A percentile compares a stretch with the other conserved stretches of the same genome.
Evolutionary conservation across 2,113 vertebrate genomes (phyloP).

Genomic region (Hippocampus mohnikei): DNA sequence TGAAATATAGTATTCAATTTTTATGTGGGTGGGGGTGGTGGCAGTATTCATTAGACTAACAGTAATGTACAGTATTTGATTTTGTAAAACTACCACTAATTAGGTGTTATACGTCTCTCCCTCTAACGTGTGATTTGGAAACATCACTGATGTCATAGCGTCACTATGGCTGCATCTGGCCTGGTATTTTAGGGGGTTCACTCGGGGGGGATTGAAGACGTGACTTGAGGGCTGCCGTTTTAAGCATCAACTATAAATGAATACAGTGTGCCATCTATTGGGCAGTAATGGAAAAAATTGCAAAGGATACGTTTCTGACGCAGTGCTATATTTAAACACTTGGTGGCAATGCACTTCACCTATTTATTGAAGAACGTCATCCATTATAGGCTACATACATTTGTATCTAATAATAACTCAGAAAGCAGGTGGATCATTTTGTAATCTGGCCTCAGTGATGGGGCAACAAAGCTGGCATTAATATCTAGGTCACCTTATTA

Average conservation of each 20-base stretch:
- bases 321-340: constrained; percentile 28
- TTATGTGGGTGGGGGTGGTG: constrained; percentile 9
- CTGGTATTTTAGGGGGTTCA: constrained; percentile 18
- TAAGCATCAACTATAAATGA: constrained; percentile 11
- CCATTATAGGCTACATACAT: neutral
- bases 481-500: neutral
- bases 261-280: constrained; percentile 58
- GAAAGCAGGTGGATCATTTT: neutral
- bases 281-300: constrained; percentile 1
- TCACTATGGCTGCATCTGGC: constrained; percentile 29
- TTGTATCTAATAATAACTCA: neutral
- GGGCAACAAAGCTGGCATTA: neutral
- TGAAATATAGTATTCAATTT: constrained; percentile 29
- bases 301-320: constrained; percentile 6
- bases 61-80: neutral
- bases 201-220: neutral
- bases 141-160: constrained; percentile 38
- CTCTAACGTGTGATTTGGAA: constrained; percentile 16
- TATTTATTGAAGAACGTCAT: neutral
- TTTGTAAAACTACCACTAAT: neutral
- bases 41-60: too few species aligned
- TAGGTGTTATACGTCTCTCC: neutral
- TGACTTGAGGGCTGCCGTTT: neutral
- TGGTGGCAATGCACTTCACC: constrained; percentile 38
- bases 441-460: neutral